A percentile compares a stretch with the other conserved stretches of the same genome.
These are phyloP conservation scores for Sylvia borin DNA, from an alignment of 2,797 vertebrate species.

Conservation along the genomic window DNA sequence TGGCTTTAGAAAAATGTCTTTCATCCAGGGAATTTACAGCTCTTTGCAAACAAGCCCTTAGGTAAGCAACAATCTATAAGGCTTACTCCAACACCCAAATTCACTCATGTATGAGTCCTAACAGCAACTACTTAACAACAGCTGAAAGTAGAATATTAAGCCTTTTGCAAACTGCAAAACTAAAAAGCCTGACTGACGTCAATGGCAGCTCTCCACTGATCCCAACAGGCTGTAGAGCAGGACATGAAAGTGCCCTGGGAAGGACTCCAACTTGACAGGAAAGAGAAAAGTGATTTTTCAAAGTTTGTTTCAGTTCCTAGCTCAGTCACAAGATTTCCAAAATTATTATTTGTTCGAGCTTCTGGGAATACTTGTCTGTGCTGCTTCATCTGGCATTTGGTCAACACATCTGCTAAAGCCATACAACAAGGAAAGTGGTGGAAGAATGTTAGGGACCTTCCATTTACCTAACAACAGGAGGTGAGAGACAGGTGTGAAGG, in stretches of 20 bases:
- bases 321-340: neutral
- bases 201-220: neutral
- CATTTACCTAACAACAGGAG: neutral
- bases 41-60: constrained; percentile 62
- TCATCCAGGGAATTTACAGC: constrained; percentile 60
- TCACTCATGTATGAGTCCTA: constrained; percentile 33
- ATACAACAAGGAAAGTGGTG: neutral
- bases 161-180: neutral
- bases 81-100: constrained; percentile 45
- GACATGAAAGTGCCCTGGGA: neutral
- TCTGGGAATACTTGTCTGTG: neutral
- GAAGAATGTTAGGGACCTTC: neutral
- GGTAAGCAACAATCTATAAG: constrained; percentile 52
- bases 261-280: constrained; percentile 11
- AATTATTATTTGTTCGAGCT: neutral
- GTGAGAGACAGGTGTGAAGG: neutral
- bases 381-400: constrained; percentile 14
- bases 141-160: constrained; percentile 22
- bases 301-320: neutral
- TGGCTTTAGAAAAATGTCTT: constrained; percentile 61
- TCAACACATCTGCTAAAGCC: neutral
- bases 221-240: neutral
- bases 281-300: constrained; percentile 9
- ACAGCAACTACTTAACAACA: neutral
- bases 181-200: constrained; percentile 11